A percentile compares a stretch with the other conserved stretches of the same genome.
Evolutionary conservation across 1,140 invertebrate species (phyloP).

Genomic region (Drosophila littoralis): DNA sequence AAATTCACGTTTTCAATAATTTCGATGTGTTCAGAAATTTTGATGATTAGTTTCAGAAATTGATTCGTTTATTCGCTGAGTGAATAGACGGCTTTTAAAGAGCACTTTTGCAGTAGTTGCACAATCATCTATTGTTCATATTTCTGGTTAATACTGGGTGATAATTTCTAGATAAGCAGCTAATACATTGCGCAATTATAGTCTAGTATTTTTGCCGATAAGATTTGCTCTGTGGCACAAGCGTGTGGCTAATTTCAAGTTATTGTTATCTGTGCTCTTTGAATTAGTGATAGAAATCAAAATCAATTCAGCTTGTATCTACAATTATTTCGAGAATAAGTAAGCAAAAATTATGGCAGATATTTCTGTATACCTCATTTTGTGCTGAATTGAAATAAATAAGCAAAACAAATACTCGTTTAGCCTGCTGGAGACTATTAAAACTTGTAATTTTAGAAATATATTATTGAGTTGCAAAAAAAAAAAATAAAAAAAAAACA

Average conservation of each 20-base stretch:
- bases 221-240: conserved; percentile 13
- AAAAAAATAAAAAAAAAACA: not conserved
- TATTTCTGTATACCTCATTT: too few species aligned
- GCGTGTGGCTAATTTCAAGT: not conserved
- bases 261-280: not conserved
- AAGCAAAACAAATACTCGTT: not conserved
- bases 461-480: not conserved
- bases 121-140: conserved; percentile 16
- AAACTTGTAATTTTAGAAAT: not conserved
- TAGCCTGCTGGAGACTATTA: not conserved
- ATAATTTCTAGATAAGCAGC: conserved; percentile 20
- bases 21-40: too few species aligned
- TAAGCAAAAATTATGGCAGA: too few species aligned
- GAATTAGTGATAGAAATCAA: not conserved
- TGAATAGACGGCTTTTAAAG: not conserved
- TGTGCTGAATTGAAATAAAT: too few species aligned
- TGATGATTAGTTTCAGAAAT: too few species aligned
- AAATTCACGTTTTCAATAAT: too few species aligned
- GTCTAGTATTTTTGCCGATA: conserved; percentile 19
- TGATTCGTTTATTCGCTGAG: not conserved
- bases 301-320: not conserved
- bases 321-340: too few species aligned
- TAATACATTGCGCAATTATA: conserved; percentile 15
- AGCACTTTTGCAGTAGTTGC: conserved; percentile 8
- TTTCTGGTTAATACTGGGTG: conserved; percentile 6